phyloP scores from a whole-genome alignment of 2,113 vertebrate species.

The Passer domesticus region DNA sequence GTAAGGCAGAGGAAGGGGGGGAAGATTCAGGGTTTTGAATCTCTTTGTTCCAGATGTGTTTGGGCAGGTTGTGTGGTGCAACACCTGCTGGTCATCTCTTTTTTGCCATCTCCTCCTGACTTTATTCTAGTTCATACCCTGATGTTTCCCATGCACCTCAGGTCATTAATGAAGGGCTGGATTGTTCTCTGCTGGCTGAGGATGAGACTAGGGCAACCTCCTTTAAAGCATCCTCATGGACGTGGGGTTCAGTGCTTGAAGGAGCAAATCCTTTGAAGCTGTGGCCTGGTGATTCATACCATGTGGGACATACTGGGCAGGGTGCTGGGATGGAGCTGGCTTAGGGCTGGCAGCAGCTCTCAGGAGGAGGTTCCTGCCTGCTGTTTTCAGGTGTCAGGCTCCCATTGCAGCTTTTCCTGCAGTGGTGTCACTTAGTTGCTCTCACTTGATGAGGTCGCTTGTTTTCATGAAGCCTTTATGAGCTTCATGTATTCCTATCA shows the following conservation, averaged over 20 bases:
- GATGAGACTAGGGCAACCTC: not conserved
- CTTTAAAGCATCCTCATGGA: not conserved
- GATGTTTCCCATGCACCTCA: not conserved
- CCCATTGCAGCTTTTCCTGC: not conserved
- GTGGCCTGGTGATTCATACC: not conserved
- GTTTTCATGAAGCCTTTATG: not conserved
- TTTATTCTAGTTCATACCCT: not conserved
- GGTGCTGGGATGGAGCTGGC: not conserved
- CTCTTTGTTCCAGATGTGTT: not conserved
- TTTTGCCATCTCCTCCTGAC: not conserved
- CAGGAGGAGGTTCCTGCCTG: not conserved
- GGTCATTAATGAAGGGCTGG: not conserved
- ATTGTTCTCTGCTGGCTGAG: not conserved
- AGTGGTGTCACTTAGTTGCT: not conserved
- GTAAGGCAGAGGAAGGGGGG: not conserved
- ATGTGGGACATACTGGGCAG: rapidly evolving
- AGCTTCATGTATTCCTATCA: not conserved
- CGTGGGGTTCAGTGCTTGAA: not conserved
- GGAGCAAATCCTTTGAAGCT: not conserved
- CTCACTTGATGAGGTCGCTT: not conserved
- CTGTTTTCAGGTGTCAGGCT: not conserved
- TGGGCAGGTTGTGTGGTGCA: not conserved
- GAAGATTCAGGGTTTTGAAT: not conserved
- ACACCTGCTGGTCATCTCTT: not conserved
- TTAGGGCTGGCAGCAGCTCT: not conserved